Conservation (phyloP, 2,113 vertebrate species). For the Camelus bactrianus region DNA sequence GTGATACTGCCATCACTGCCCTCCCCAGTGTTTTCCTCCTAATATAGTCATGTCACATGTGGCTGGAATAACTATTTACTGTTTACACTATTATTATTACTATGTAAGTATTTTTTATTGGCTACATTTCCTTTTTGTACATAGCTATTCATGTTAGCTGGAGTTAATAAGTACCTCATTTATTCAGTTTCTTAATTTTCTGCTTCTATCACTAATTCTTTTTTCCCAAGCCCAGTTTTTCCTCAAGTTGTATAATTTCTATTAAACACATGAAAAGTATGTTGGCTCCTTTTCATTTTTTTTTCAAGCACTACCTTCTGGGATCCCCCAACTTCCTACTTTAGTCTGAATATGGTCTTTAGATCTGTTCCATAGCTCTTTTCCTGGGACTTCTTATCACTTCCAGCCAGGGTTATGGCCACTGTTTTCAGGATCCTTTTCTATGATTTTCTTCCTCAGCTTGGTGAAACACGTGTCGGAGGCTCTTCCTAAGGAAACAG, state of each 20-base stretch:
- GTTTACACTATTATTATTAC: neutral
- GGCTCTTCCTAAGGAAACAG: neutral
- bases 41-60: neutral
- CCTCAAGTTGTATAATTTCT: neutral
- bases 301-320: neutral
- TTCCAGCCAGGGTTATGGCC: neutral
- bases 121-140: neutral
- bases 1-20: neutral
- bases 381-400: neutral
- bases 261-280: neutral
- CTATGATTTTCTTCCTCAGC: neutral
- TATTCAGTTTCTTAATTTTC: neutral
- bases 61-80: neutral
- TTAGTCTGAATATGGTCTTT: neutral
- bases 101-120: neutral
- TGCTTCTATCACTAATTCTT: neutral
- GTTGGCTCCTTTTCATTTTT: neutral
- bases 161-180: neutral
- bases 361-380: neutral
- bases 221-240: neutral
- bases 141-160: neutral
- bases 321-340: neutral
- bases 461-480: neutral
- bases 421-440: neutral
- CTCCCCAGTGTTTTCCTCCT: neutral